These are phyloP conservation scores for Lophotriccus pileatus DNA, from an alignment of 2,797 vertebrate genomes.

Conservation along the genomic window DNA sequence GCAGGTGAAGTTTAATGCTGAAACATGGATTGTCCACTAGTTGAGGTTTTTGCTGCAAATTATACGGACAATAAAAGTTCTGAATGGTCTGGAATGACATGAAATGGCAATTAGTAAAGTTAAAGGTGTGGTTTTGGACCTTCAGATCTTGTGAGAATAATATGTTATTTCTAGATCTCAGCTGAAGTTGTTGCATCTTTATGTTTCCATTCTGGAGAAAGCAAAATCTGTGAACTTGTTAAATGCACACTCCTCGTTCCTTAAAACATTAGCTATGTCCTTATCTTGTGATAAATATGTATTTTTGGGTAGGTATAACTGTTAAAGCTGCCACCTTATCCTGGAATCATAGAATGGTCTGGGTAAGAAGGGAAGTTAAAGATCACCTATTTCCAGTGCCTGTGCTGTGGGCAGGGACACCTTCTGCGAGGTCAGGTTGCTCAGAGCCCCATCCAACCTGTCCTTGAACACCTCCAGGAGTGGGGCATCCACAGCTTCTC, in stretches of 20 bases:
- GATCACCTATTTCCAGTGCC: accelerated
- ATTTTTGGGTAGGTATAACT: not conserved
- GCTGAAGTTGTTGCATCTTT: not conserved
- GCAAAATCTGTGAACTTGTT: not conserved
- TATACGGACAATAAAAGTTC: not conserved
- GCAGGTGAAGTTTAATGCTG: not conserved
- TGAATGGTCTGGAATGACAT: not conserved
- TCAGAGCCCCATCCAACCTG: not conserved
- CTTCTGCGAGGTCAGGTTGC: not conserved
- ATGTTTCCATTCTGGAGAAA: not conserved
- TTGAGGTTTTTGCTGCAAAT: not conserved
- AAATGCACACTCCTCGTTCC: not conserved
- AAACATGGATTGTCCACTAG: not conserved
- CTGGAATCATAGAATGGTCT: not conserved
- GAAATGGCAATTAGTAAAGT: not conserved
- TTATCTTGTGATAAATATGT: not conserved
- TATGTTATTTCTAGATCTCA: not conserved
- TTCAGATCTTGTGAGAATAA: not conserved
- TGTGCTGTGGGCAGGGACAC: not conserved
- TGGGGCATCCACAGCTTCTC: not conserved
- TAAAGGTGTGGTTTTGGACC: not conserved
- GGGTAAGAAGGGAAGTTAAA: not conserved
- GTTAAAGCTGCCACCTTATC: not conserved
- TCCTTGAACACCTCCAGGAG: not conserved
- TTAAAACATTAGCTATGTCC: not conserved